phyloP scores from a whole-genome alignment of 2,888 invertebrate genomes.

The Leptogaster cylindrica region DNA sequence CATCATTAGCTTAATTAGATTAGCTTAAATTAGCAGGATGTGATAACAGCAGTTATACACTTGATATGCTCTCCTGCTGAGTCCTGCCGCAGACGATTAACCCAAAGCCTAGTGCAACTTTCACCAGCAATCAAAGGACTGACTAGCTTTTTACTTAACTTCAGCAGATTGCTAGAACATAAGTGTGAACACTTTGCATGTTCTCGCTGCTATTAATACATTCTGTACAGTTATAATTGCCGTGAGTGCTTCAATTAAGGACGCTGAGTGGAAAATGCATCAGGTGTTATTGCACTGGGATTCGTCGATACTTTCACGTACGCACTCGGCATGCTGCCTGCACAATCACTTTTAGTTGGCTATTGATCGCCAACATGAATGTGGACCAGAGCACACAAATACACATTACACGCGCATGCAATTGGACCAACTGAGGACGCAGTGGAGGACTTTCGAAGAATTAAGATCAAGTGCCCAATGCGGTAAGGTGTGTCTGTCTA shows the following conservation, averaged over 20 bases:
- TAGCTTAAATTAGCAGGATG: too few species aligned
- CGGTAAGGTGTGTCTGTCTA: conserved; percentile 8
- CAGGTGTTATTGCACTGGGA: conserved; percentile 32
- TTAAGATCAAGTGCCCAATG: conserved; percentile 14
- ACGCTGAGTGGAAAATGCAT: conserved; percentile 17
- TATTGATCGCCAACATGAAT: conserved; percentile 22
- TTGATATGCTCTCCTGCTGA: too few species aligned
- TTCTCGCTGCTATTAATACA: conserved; percentile 28
- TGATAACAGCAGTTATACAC: too few species aligned
- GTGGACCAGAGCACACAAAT: background rate
- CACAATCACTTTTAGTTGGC: conserved; percentile 5
- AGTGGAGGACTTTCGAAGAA: background rate
- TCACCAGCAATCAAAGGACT: too few species aligned
- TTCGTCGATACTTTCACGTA: too few species aligned
- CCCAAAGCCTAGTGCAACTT: too few species aligned
- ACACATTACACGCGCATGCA: background rate
- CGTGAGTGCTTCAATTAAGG: conserved; percentile 17
- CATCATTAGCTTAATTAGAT: too few species aligned
- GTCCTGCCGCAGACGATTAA: too few species aligned
- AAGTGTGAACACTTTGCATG: conserved; percentile 22
- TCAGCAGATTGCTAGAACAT: background rate
- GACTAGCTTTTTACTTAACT: too few species aligned
- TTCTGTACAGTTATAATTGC: conserved; percentile 20
- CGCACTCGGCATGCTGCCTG: too few species aligned
- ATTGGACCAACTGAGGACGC: background rate